Conservation (phyloP, 2,888 invertebrate species). For the Eretmocerus hayati region DNA sequence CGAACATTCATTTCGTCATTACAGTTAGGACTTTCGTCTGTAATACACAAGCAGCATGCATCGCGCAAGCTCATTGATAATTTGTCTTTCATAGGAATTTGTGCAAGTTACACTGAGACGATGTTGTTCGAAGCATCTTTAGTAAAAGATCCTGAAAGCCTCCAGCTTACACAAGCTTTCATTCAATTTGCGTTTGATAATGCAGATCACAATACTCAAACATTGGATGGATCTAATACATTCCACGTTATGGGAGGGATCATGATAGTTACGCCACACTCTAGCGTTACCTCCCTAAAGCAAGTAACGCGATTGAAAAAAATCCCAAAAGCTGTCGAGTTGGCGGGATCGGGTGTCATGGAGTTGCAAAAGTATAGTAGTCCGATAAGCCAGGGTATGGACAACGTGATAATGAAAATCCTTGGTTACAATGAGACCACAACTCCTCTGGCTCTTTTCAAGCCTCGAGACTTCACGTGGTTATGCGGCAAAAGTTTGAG, state of each 20-base stretch:
- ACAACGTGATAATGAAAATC: not conserved
- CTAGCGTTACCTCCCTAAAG: not conserved
- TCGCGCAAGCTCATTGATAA: too few species aligned
- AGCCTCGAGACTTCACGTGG: not conserved
- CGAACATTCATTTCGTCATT: too few species aligned
- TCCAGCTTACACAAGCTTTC: not conserved
- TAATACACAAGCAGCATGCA: too few species aligned
- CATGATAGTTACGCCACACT: not conserved
- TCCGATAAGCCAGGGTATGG: not conserved
- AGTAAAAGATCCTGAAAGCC: not conserved
- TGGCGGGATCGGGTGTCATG: not conserved
- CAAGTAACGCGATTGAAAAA: not conserved
- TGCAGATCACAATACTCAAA: conserved; percentile 1
- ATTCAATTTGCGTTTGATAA: not conserved
- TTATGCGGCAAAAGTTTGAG: not conserved
- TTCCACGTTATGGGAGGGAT: conserved; percentile 11
- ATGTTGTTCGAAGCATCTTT: too few species aligned
- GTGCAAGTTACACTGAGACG: too few species aligned
- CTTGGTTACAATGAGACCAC: not conserved
- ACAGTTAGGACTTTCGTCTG: too few species aligned
- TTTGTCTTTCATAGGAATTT: too few species aligned
- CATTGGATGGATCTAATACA: conserved; percentile 1
- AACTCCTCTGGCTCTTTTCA: not conserved
- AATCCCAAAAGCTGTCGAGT: not conserved
- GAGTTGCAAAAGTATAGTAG: not conserved